A percentile compares a stretch with the other conserved stretches of the same genome.
Evolutionary conservation across 2,888 invertebrate species (phyloP).

Genomic region (Cryptus viduatorius): DNA sequence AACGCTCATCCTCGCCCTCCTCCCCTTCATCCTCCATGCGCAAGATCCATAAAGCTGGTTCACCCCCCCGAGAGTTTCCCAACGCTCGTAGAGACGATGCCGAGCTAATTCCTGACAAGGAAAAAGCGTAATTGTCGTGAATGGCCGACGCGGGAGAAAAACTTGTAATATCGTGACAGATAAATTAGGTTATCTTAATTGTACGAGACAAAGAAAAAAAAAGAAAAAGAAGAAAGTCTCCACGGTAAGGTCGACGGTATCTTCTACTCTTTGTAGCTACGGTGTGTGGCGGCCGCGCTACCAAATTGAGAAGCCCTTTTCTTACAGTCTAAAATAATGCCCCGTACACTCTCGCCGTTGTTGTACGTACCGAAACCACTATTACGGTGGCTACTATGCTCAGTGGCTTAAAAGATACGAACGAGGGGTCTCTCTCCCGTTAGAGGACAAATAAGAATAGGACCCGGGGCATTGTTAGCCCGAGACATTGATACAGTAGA

Average conservation of each 20-base stretch:
- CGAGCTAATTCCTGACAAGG: constrained; percentile 65
- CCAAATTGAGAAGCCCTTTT: constrained; percentile 51
- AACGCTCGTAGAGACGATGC: constrained; percentile 38
- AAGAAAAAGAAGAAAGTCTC: not conserved
- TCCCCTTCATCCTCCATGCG: not conserved
- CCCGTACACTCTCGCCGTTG: constrained; percentile 15
- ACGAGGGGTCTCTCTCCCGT: constrained; percentile 22
- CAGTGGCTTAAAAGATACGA: constrained; percentile 42
- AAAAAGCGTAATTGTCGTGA: constrained; percentile 69
- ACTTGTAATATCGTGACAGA: constrained; percentile 71
- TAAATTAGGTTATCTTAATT: constrained; percentile 73
- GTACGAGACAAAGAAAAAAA: constrained; percentile 54
- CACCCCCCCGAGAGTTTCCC: constrained; percentile 45
- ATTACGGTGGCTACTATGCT: not conserved
- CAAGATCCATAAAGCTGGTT: constrained; percentile 22
- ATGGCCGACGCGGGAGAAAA: constrained; percentile 64
- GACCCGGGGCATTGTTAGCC: constrained; percentile 19
- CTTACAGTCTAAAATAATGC: constrained; percentile 47
- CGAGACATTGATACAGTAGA: constrained; percentile 39
- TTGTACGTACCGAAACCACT: constrained; percentile 1
- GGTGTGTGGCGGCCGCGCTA: constrained; percentile 34
- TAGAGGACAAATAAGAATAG: constrained; percentile 42
- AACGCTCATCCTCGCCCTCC: not conserved
- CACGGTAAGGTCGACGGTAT: constrained; percentile 11
- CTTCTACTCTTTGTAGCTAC: not conserved